These are phyloP conservation scores for Mirounga angustirostris DNA, from an alignment of 2,113 vertebrate genomes.

Conservation along the genomic window DNA sequence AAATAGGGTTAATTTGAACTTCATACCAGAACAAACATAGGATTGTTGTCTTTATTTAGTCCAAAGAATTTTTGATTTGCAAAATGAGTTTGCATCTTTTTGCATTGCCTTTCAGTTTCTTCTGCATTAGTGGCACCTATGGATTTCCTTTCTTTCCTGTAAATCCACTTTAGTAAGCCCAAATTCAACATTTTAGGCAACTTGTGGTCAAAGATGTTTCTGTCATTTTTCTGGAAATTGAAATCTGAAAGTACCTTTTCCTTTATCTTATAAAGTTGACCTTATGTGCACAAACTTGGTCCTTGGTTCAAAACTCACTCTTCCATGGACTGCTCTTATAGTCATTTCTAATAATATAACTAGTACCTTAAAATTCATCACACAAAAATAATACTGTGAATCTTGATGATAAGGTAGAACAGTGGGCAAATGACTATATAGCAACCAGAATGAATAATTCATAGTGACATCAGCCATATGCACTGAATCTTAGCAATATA, in stretches of 20 bases:
- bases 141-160: background rate
- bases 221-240: background rate
- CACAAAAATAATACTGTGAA: background rate
- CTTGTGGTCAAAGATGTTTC: background rate
- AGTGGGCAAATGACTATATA: background rate
- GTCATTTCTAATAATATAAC: background rate
- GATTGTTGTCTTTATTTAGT: background rate
- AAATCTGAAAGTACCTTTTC: background rate
- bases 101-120: background rate
- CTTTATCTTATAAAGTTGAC: conserved; percentile 16
- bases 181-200: background rate
- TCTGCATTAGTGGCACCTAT: background rate
- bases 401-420: background rate
- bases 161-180: background rate
- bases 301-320: background rate
- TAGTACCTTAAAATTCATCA: background rate
- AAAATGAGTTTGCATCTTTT: background rate
- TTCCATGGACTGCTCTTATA: background rate
- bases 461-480: background rate
- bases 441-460: background rate
- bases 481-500: background rate
- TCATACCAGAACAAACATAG: background rate
- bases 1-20: background rate
- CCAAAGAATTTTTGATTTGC: background rate
- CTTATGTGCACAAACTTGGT: background rate